Evolutionary conservation across 2,113 vertebrate species (phyloP).

Genomic region (Crotalus viridis): DNA sequence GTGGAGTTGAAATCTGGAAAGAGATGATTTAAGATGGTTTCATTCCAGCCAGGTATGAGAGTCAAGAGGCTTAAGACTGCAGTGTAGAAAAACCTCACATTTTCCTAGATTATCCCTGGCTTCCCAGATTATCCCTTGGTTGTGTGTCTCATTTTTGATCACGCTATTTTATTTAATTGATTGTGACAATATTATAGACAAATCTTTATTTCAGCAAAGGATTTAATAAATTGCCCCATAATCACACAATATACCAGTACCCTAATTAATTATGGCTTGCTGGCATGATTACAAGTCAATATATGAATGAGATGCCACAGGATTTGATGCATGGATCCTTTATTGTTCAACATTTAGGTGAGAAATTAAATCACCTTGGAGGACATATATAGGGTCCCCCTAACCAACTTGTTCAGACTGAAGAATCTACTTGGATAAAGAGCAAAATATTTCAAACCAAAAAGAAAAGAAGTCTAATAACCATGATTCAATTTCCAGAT

Average conservation of each 20-base stretch:
- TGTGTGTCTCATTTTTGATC: background rate
- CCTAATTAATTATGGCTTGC: background rate
- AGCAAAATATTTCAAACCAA: too few species aligned
- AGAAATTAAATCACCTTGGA: too few species aligned
- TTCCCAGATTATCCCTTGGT: background rate
- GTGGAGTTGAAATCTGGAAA: background rate
- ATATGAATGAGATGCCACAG: background rate
- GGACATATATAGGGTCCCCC: too few species aligned
- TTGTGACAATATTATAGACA: background rate
- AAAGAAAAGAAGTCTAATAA: too few species aligned
- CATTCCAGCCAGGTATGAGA: background rate
- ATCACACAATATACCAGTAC: background rate
- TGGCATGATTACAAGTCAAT: background rate
- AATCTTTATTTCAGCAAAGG: background rate
- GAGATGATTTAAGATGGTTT: background rate
- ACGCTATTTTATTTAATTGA: background rate
- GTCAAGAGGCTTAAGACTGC: background rate
- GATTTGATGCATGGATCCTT: background rate
- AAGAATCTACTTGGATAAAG: too few species aligned
- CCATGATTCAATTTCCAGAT: too few species aligned
- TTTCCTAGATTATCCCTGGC: background rate
- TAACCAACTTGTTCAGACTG: too few species aligned
- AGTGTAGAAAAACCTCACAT: background rate
- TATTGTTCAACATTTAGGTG: background rate
- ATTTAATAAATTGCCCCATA: background rate